Base-by-base conservation (phyloP, 2,797 vertebrate genomes). In the Ctenosaura bakeri region DNA sequence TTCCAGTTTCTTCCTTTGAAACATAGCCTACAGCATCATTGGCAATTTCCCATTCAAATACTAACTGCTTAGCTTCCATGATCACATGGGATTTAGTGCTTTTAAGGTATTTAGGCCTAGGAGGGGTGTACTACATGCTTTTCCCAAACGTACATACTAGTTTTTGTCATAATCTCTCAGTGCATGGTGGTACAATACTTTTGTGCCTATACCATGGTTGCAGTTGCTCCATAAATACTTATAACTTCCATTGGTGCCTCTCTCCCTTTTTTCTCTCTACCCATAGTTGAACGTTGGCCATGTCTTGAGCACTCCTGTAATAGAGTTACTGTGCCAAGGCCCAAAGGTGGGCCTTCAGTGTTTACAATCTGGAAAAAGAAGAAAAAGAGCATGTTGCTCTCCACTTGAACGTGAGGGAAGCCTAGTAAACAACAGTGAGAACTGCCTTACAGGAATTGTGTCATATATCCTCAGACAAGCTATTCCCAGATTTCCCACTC, bases 401-500 rank as follows among this genome's bases (percentile, higher is more conserved):
- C 20, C 24, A 26, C 69, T 82, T 62, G 74, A 73, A 90, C 77
- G 85, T 64, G 84, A 87, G 79, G 76, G 62, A 76, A 52, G 16
- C 0, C 59, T 20, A 71, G 76, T 59, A 66, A 46, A 77, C 56
- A 82, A 81, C 85, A 84, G 74, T 94, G 74, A 92, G 50, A 38
- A 81, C 1, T 87, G 46, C 46, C 83, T 90, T 93, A 73, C 80
- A 83, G 71, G 80, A 94, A 79, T 87, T 89, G 79, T 87, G 69
- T 92, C 90, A 74, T 90, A 93, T 87, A 62, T 64, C 84, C 62
- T 93, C 92, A 94, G 80, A 88, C 83, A 93, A n/a, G 35, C 90
- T 46, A 88, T 95, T 94, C 90, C 87, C 91, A 90, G 94, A 95
- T 26, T 92, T 95, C 95, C 88, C 87, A 92, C 85, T 76, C 93